A percentile compares a stretch with the other conserved stretches of the same genome.
Evolutionary conservation across 2,113 vertebrate genomes (phyloP).

Genomic region (Nanorana parkeri): DNA sequence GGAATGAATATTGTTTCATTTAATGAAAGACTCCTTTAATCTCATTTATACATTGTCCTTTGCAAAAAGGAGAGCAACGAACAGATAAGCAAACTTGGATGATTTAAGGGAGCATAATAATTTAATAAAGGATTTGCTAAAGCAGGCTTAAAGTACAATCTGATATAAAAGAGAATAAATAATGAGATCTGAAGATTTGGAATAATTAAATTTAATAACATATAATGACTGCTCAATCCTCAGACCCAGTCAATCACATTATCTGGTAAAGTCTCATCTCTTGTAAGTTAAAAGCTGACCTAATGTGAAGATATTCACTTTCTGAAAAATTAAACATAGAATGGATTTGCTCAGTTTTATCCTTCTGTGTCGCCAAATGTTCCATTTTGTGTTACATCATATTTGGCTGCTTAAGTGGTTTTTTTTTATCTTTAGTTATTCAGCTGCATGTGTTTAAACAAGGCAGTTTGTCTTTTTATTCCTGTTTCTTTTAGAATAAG

Average conservation of each 20-base stretch:
- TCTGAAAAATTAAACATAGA: constrained; percentile 1
- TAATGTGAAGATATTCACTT: not conserved
- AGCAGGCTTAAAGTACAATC: constrained; percentile 47
- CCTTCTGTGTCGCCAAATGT: not conserved
- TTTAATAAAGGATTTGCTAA: constrained; percentile 40
- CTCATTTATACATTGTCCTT: constrained; percentile 23
- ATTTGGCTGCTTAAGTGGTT: not conserved
- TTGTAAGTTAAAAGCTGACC: constrained; percentile 14
- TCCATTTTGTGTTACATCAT: not conserved
- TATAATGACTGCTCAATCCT: constrained; percentile 47
- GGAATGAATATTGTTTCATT: not conserved
- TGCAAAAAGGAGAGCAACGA: constrained; percentile 27
- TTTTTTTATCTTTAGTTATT: not conserved
- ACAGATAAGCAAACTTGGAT: constrained; percentile 26
- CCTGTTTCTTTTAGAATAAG: not conserved
- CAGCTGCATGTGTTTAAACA: constrained; percentile 6
- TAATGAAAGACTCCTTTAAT: constrained; percentile 45
- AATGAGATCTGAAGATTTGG: constrained; percentile 41
- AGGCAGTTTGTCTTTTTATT: not conserved
- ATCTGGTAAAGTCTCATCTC: not conserved
- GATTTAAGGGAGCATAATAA: constrained; percentile 22
- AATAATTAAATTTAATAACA: constrained; percentile 44
- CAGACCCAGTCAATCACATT: constrained; percentile 33
- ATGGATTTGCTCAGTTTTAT: not conserved
- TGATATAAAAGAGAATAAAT: constrained; percentile 49